Evolutionary conservation across 1,140 invertebrate genomes (phyloP).

Genomic region (Camponotus vicinus): DNA sequence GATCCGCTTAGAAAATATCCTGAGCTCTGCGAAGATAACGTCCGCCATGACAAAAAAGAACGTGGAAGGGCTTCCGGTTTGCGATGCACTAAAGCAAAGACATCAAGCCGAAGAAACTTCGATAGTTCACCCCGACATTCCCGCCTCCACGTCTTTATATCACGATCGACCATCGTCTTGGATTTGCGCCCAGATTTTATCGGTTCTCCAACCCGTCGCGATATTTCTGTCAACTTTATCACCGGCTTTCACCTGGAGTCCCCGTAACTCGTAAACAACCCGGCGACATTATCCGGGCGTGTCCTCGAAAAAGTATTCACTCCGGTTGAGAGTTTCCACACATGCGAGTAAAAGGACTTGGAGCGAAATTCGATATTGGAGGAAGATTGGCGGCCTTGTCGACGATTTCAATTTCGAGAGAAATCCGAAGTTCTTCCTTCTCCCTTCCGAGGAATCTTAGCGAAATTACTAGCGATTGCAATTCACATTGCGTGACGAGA

Average conservation of each 20-base stretch:
- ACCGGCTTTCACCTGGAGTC: constrained; percentile 51
- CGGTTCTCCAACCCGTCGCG: constrained; percentile 38
- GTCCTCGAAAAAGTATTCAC: constrained; percentile 52
- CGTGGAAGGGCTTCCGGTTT: constrained; percentile 11
- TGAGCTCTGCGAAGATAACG: background rate
- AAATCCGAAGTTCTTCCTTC: background rate
- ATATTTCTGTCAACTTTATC: constrained; percentile 60
- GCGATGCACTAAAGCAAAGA: constrained; percentile 21
- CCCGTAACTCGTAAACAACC: constrained; percentile 58
- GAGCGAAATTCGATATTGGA: constrained; percentile 43
- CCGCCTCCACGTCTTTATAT: constrained; percentile 30
- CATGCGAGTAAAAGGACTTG: constrained; percentile 3
- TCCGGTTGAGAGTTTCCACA: constrained; percentile 19
- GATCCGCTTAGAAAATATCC: background rate
- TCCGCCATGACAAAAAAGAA: background rate
- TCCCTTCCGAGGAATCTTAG: background rate
- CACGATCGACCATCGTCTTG: constrained; percentile 50
- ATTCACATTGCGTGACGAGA: background rate
- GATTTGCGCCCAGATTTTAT: constrained; percentile 60
- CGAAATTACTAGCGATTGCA: background rate
- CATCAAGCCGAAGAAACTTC: constrained; percentile 10
- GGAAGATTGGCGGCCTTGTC: constrained; percentile 13
- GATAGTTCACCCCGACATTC: constrained; percentile 21
- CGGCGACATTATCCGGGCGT: constrained; percentile 52
- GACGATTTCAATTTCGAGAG: constrained; percentile 42